Base-by-base conservation (phyloP, 2,113 vertebrate genomes). In the Globicephala melas region DNA sequence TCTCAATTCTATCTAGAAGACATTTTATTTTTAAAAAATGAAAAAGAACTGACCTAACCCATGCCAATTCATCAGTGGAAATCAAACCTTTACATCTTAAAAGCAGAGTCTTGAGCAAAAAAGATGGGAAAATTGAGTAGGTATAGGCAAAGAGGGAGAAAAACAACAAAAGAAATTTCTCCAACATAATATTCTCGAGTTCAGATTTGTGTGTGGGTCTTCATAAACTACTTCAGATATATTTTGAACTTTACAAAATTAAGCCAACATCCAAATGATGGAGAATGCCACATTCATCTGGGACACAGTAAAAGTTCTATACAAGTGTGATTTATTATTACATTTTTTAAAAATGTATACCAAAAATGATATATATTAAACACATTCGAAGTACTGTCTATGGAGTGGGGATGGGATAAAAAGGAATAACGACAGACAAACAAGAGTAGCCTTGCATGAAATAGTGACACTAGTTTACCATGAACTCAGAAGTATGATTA, bases 281-380 rank as follows among this genome's bases (percentile, higher is more conserved):
- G 2, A 12, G 36, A 33, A 8, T 3, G n/a, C 67, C 3, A 1
- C 2, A 2, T 31, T 1, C 73, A 17, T 15, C 41, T 17, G 4
- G 41, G 26, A 47, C 14, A 17, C 8, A 47, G 41, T 4, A 18
- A 18, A 18, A 47, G 41, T 47, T 47, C 14, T 9, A 55, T 55
- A 55, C 55, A 55, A 18, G 15, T 0, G 41, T 8, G 11, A 18
- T 1, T 76, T 15, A 76, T 2, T 50, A 44, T 3, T 20, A 50
- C 41, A 31, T 11, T 3, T 31, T 41, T 3, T 18, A 0, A 21
- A 28, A 77, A 50, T 12, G 28, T 53, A 53, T 21, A 50, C 17
- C 10, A 12, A 33, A 28, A 53, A 31, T 33, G 26, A 50, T 11
- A 53, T 2, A 77, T 33, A 50, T 33, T 33, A 53, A 53, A 50